Evolutionary conservation across 2,888 invertebrate species (phyloP), one percentile per base, ranked within the genome.

Genomic region (Pardosa pseudoannulata): DNA sequence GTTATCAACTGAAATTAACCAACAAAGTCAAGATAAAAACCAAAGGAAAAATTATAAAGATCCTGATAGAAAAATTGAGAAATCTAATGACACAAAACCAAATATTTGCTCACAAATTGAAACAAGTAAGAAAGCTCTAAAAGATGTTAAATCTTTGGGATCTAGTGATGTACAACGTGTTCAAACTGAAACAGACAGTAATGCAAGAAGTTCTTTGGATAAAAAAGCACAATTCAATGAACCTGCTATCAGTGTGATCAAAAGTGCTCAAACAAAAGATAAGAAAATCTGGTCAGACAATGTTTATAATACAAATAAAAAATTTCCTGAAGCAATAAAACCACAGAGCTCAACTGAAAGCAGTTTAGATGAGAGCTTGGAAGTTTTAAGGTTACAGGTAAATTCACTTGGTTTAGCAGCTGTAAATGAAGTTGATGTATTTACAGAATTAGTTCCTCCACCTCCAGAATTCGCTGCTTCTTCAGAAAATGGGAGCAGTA

Each of bases 391-490:
- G 29, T 62, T 88, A 29, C 89, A 89, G 72, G 88, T 88, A 13
- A 88, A 89, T 85, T 79, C 82, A 32, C 73, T 86, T 64, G 89
- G 89, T 64, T 62, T 88, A 75, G 81, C 89, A 19, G 83, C 88
- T 16, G 87, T 89, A 31, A 89, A 89, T 76, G 89, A 89, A 83
- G 89, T 88, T 62, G 89, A 89, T 87, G 88, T 88, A 27, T 87
- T 89, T 70, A 85, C 89, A 28, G 89, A 89, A 46, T 88, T 90
- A 79, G 90, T 90, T 79, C 90, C 90, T 41, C 90, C 90, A 13
- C 90, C 90, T 1, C 90, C 90, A 64, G 89, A 90, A 76, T 90
- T 90, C 80, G 89, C 89, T 31, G 90, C 89, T 72, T 73, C 88
- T 36, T 65, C 78, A 32, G 71, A 46, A 11, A 46, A 29, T 64